Evolutionary conservation across 2,797 vertebrate species (phyloP).

Genomic region (Pyrocephalus nanus): DNA sequence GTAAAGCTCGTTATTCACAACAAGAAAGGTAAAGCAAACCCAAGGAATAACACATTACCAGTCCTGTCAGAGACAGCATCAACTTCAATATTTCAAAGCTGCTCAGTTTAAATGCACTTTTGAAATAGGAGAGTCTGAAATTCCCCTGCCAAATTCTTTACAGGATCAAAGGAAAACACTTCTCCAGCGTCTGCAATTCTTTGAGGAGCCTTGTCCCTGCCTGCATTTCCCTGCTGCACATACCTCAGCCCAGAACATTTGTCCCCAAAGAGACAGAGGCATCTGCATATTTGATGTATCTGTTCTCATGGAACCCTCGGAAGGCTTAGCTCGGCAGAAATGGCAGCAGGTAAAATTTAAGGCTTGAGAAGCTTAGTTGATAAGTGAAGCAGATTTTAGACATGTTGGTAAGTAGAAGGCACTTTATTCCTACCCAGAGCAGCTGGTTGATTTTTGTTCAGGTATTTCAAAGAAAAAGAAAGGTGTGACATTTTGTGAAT

Average conservation of each 20-base stretch:
- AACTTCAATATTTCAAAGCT: not conserved
- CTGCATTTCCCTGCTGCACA: not conserved
- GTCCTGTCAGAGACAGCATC: not conserved
- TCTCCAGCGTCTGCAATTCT: not conserved
- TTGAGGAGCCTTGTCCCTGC: not conserved
- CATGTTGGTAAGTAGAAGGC: not conserved
- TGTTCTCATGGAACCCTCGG: not conserved
- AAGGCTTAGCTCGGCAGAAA: constrained; percentile 5
- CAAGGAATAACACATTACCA: not conserved
- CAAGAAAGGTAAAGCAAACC: not conserved
- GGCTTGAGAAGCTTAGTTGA: not conserved
- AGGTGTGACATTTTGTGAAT: not conserved
- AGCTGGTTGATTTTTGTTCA: not conserved
- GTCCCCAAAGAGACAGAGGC: not conserved
- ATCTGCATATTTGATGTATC: not conserved
- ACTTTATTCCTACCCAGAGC: not conserved
- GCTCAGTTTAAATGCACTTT: not conserved
- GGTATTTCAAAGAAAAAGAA: not conserved
- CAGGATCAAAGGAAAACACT: constrained; percentile 30
- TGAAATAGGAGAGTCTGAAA: constrained; percentile 31
- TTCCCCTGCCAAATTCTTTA: constrained; percentile 14
- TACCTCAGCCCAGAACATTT: not conserved
- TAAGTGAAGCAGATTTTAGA: not conserved
- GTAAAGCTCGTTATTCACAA: not conserved
- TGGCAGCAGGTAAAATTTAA: not conserved